These are phyloP conservation scores for Hozukius guyotensis DNA, from an alignment of 2,797 vertebrate species.

Conservation along the genomic window DNA sequence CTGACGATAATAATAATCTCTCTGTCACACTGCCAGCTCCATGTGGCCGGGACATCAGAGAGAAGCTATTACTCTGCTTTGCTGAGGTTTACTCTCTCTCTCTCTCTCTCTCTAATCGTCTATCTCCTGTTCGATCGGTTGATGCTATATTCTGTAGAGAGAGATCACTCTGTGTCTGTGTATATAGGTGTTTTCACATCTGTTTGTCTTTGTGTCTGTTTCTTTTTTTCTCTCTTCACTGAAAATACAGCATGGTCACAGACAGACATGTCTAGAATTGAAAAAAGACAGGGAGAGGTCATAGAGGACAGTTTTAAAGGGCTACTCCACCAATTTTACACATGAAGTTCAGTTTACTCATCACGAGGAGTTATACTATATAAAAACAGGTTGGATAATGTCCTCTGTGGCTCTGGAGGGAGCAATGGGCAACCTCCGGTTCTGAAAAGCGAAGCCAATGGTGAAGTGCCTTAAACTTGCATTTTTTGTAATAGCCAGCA, in stretches of 20 bases:
- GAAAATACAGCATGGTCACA: not conserved
- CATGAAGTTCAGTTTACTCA: not conserved
- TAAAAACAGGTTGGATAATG: rapidly evolving
- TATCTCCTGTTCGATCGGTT: conserved; percentile 23
- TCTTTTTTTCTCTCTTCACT: not conserved
- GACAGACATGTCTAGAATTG: not conserved
- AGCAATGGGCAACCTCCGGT: too few species aligned
- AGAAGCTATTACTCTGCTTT: conserved; percentile 50
- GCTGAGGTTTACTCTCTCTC: conserved; percentile 4
- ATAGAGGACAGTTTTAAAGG: not conserved
- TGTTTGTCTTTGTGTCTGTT: not conserved
- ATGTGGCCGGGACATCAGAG: conserved; percentile 58
- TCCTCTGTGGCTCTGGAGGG: too few species aligned
- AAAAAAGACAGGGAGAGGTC: not conserved
- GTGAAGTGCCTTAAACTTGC: too few species aligned
- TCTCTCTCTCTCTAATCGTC: conserved; percentile 16
- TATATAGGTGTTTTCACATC: not conserved
- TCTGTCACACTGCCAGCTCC: conserved; percentile 71
- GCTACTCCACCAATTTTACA: not conserved
- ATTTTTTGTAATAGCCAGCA: too few species aligned
- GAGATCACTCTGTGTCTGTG: not conserved
- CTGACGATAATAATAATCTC: conserved; percentile 69
- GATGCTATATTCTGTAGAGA: conserved; percentile 16
- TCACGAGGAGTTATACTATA: not conserved
- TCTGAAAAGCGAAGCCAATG: too few species aligned